Conservation (phyloP, 2,113 vertebrate species). For the Cephalopholis sonnerati region DNA sequence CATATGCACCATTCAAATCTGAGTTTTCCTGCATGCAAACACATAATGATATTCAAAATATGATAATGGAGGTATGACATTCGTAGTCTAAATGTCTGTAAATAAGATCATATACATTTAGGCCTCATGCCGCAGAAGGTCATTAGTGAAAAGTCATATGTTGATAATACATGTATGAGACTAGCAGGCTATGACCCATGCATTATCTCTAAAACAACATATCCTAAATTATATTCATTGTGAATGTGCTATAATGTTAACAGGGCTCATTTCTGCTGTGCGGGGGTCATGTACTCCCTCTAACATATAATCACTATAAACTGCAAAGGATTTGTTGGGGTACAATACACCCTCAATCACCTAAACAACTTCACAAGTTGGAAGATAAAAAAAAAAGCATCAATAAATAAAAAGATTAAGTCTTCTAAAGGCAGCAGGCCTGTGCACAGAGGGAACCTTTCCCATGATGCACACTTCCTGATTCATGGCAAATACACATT, state of each 20-base stretch:
- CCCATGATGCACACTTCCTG: conserved; percentile 9
- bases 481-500: not conserved
- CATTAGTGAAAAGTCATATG: not conserved
- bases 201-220: not conserved
- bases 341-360: not conserved
- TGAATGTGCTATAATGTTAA: not conserved
- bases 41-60: not conserved
- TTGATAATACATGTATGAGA: not conserved
- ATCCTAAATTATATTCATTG: not conserved
- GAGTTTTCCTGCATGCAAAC: not conserved
- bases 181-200: not conserved
- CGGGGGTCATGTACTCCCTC: not conserved
- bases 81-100: not conserved
- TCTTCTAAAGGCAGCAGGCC: not conserved
- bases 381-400: not conserved
- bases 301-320: not conserved
- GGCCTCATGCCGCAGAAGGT: not conserved
- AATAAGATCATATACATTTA: not conserved
- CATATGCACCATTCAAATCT: not conserved
- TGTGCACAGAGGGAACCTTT: not conserved
- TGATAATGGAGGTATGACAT: not conserved
- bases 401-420: conserved; percentile 6
- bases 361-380: not conserved
- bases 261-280: not conserved
- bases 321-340: not conserved